Base-by-base conservation (phyloP, 2,888 invertebrate species). In the Lottia scabra region DNA sequence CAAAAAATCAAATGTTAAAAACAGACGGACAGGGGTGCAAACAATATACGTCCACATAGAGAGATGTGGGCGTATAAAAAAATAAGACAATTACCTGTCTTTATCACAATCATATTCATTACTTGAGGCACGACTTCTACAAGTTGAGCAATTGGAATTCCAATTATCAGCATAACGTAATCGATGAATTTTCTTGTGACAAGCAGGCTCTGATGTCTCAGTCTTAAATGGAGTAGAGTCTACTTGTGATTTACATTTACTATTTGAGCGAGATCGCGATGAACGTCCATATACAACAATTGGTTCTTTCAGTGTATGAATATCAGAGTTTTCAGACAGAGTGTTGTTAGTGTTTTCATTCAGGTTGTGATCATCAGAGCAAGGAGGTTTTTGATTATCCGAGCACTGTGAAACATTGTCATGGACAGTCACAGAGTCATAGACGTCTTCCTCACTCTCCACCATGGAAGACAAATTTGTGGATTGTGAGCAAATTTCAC, bases 51-150 rank as follows among this genome's bases (percentile, higher is more conserved):
- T n/a, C n/a, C n/a, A n/a, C n/a, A n/a, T n/a, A n/a, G n/a, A n/a
- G n/a, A n/a, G n/a, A n/a, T n/a, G n/a, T n/a, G n/a, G n/a, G n/a
- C n/a, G n/a, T n/a, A n/a, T n/a, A n/a, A n/a, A 38, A 38, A 38
- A 6, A 8, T 8, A 38, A 38, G 38, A 2, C 38, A 4, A 5
- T 38, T 73, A 84, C 84, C 84, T 82, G 66, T 81, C 82, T 62
- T 79, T 77, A 63, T 83, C 84, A 78, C 80, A 81, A 62, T 83
- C 83, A 67, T 77, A 75, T 30, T 71, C 75, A 44, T 68, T 66
- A 70, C 74, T 75, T n/a, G 70, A 70, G n/a, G 70, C 71, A 38
- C 68, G 73, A 48, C 79, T 75, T 26, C 74, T 72, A 30, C 75
- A 78, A 68, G 80, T 81, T 19, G 81, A 83, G 68, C 81, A 78